Evolutionary conservation across 2,888 invertebrate genomes (phyloP), one percentile per base, ranked within the genome.

Genomic region (Nezara viridula): DNA sequence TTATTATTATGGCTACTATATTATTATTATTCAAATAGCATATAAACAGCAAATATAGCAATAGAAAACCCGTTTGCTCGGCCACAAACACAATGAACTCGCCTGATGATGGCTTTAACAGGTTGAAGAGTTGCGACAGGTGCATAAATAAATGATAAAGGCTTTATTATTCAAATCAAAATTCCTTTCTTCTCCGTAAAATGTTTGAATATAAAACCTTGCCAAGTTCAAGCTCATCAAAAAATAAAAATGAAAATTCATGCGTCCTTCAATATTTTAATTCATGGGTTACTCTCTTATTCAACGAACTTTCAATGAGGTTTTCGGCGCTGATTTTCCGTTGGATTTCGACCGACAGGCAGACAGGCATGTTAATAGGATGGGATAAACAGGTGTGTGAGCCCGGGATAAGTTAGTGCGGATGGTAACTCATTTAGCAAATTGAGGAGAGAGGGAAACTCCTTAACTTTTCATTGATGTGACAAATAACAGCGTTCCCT

Each of bases 401-500:
- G 3, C 37, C 37, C 19, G 6, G 32, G 21, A 3, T 6, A 27
- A 60, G 37, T 37, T 73, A 37, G 66, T 7, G 2, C 7, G 4
- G 37, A 14, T 7, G 32, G 19, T 73, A 73, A 73, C 66, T 73
- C 66, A 73, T 73, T 73, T 73, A 73, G 66, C 7, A 73, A 73
- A 73, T 73, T 73, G 66, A 37, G 66, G 37, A 19, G 19, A 37
- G 60, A 6, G 27, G 27, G 27, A 27, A 21, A 37, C 66, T 73
- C 66, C 66, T 73, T 32, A 73, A 73, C 66, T 37, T 73, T 73
- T 37, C 66, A 73, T 73, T 73, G 66, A 73, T 73, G 66, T 73
- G 66, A 73, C 66, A 73, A 73, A 73, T 73, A 73, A 21, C 66
- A 21, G 66, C 19, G 32, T 73, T 73, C 66, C 66, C 32, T 6